These are phyloP conservation scores for human DNA, from an alignment of 2,113 vertebrate species.

Conservation along the genomic window GRCh38 chr20:56390001-56390500, in stretches of 20 bases:
- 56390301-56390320: not conserved
- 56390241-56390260: not conserved
- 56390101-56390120: not conserved
- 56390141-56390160: not conserved
- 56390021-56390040: not conserved
- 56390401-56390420: no score
- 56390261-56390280: not conserved
- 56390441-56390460: no score
- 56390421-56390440: no score
- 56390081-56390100: not conserved
- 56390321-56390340: no score
- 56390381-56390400: no score
- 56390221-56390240: not conserved
- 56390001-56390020: not conserved
- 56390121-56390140: not conserved
- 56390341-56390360: no score
- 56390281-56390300: not conserved
- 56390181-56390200: not conserved
- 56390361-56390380: no score
- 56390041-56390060: not conserved
- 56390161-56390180: not conserved
- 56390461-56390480: no score
- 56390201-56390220: not conserved
- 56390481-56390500: no score
- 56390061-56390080: not conserved